Percentiles rank a stretch among this genome's conserved stretches.
Evolutionary conservation across 2,888 invertebrate species (phyloP).

Genomic region (Nemurella pictetii): DNA sequence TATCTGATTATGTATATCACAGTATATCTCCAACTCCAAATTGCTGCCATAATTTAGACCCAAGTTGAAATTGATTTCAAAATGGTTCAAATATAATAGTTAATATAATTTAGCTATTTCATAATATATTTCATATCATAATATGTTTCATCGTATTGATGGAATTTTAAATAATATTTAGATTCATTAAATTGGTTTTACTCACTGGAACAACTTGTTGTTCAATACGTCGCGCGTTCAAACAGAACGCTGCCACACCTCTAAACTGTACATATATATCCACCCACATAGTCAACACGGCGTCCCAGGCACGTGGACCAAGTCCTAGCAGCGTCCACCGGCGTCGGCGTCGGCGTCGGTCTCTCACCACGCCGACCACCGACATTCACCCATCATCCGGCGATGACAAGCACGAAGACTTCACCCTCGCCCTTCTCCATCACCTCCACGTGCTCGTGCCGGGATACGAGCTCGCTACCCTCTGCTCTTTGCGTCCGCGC

Average conservation of each 20-base stretch:
- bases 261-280: neutral
- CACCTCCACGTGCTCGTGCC: conserved; percentile 24
- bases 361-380: neutral
- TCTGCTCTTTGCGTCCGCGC: conserved; percentile 15
- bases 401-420: neutral
- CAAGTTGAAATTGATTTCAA: neutral
- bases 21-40: neutral
- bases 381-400: neutral
- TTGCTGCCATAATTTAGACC: conserved; percentile 1
- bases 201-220: neutral
- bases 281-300: neutral
- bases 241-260: neutral
- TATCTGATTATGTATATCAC: conserved; percentile 27
- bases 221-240: neutral
- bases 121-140: neutral
- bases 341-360: neutral
- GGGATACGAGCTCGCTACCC: conserved; percentile 32
- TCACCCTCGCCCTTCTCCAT: neutral
- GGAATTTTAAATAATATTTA: conserved; percentile 12
- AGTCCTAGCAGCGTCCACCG: neutral
- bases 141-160: conserved; percentile 13
- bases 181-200: conserved; percentile 11
- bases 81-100: conserved; percentile 1
- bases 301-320: neutral
- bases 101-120: neutral